Evolutionary conservation across 2,113 vertebrate species (phyloP).

Genomic region (Cacatua alba): DNA sequence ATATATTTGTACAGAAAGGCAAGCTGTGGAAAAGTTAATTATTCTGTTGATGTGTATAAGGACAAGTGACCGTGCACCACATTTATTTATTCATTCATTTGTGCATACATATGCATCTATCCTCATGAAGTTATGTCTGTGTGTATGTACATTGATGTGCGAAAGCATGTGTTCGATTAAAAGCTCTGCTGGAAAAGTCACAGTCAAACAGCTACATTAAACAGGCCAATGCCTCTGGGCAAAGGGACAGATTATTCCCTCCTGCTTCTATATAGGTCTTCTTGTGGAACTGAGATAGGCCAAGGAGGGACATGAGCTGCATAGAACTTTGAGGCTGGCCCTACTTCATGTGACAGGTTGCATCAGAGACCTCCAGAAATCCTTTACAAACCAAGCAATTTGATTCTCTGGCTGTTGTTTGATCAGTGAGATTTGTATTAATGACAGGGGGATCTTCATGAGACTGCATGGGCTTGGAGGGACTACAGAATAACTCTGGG

Average conservation of each 20-base stretch:
- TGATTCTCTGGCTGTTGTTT: not conserved
- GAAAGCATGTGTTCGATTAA: not conserved
- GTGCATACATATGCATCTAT: rapidly evolving
- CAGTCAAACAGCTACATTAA: not conserved
- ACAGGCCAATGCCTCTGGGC: not conserved
- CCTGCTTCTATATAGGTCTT: not conserved
- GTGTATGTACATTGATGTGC: not conserved
- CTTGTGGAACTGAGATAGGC: not conserved
- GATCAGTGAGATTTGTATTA: not conserved
- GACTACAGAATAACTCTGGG: not conserved
- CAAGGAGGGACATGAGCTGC: not conserved
- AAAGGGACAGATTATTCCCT: not conserved
- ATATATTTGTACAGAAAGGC: not conserved
- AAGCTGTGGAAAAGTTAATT: not conserved
- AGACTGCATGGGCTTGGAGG: not conserved
- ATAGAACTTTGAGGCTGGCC: not conserved
- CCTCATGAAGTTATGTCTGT: not conserved
- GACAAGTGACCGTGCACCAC: not conserved
- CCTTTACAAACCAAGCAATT: not conserved
- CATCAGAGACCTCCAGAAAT: not conserved
- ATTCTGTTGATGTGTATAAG: not conserved
- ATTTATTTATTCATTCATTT: not conserved
- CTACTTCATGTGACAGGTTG: not conserved
- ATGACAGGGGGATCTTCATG: not conserved
- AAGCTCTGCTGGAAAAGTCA: not conserved